Evolutionary conservation across 2,797 vertebrate genomes (phyloP).

Genomic region (Spinibarbus caldwelli): DNA sequence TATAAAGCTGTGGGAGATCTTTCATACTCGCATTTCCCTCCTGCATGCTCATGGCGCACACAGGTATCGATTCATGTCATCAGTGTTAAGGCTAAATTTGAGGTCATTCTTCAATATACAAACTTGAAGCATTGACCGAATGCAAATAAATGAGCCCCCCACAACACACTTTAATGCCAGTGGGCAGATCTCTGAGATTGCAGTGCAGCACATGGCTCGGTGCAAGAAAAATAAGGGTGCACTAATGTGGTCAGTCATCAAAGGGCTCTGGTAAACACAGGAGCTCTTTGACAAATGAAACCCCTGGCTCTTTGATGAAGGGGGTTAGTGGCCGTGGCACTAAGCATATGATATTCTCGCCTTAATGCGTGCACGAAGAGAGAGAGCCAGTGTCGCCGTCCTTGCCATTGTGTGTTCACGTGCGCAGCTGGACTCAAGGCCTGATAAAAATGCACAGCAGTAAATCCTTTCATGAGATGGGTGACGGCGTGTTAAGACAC

Average conservation of each 20-base stretch:
- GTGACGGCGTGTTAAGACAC: conserved; percentile 28
- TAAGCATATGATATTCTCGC: conserved; percentile 36
- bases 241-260: conserved; percentile 67
- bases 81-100: conserved; percentile 21
- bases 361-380: not conserved
- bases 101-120: conserved; percentile 19
- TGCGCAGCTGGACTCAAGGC: conserved; percentile 60
- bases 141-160: conserved; percentile 2
- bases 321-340: conserved; percentile 21
- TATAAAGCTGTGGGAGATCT: not conserved
- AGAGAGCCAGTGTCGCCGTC: not conserved
- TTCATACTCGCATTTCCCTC: not conserved
- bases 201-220: not conserved
- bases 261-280: conserved; percentile 61
- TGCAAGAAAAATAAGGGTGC: conserved; percentile 36
- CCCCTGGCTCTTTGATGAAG: conserved; percentile 27
- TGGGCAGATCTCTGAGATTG: conserved; percentile 31
- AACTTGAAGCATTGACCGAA: conserved; percentile 20
- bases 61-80: conserved; percentile 12
- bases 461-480: conserved; percentile 52
- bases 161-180: not conserved
- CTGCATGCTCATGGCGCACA: not conserved
- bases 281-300: conserved; percentile 42
- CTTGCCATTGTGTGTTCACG: conserved; percentile 44
- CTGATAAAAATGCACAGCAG: conserved; percentile 64